A percentile compares a stretch with the other conserved stretches of the same genome.
Conservation (phyloP, 2,797 vertebrate species). For the Anisognathus igniventris region DNA sequence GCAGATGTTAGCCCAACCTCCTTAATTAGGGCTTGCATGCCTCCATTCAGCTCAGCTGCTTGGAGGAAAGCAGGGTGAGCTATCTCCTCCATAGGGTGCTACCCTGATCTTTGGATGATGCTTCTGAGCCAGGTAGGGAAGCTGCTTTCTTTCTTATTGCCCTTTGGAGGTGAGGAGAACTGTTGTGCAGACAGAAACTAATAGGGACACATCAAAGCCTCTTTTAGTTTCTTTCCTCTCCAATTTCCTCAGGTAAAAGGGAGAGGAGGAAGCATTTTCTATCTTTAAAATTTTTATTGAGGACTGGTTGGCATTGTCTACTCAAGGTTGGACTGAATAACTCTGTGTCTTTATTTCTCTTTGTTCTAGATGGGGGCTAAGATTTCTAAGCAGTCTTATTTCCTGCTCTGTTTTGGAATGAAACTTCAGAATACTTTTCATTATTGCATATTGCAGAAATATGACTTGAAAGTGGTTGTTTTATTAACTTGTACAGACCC, state of each 20-base stretch:
- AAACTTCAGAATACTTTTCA: not conserved
- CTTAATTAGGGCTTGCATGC: not conserved
- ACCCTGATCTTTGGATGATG: not conserved
- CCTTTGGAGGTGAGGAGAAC: not conserved
- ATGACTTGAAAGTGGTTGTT: not conserved
- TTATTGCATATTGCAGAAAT: not conserved
- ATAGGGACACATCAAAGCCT: not conserved
- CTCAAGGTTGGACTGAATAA: not conserved
- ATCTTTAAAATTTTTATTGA: not conserved
- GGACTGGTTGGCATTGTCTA: not conserved
- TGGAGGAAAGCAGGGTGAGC: not conserved
- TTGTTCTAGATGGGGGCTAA: not conserved
- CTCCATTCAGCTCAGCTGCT: not conserved
- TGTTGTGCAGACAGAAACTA: not conserved
- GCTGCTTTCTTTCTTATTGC: not conserved
- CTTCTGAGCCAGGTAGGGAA: not conserved
- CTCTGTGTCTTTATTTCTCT: not conserved
- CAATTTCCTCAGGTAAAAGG: not conserved
- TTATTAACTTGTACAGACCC: not conserved
- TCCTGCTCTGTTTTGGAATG: not conserved
- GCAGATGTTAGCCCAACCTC: not conserved
- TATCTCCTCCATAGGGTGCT: fast-evolving
- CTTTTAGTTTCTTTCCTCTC: not conserved
- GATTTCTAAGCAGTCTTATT: not conserved
- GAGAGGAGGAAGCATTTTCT: not conserved